Base-by-base conservation (phyloP, 1,140 invertebrate genomes). In the Portunus trituberculatus region DNA sequence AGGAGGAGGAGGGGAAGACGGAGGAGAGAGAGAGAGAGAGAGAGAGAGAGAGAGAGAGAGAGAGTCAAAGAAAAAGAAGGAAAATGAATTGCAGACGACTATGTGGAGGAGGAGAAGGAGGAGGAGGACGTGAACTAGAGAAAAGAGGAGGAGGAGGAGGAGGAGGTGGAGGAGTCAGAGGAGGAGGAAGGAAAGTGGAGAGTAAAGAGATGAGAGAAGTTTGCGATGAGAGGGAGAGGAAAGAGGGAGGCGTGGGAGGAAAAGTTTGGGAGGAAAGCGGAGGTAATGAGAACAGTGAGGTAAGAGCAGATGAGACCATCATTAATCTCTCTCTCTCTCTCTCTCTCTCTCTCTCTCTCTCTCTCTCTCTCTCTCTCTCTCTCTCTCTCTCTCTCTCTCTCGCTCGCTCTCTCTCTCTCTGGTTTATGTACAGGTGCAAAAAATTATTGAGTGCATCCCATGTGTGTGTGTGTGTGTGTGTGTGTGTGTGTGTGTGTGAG, bases 311-410 rank as follows among this genome's bases (percentile, higher is more conserved):
- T 59, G 52, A 59, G 52, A 59, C 52, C 52, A 10, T 25, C 83
- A 86, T 86, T 39, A 90, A 28, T 48, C 31, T 90, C 46, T 48
- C 39, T 90, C 46, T 90, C 46, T 90, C 88, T 90, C 88, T 90
- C 88, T 90, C 31, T 48, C 88, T 90, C 46, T 90, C 31, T 39
- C 88, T 90, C 88, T 45, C 46, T 39, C 88, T 90, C 88, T 90
- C 88, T 90, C 88, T 90, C 88, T 90, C 88, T 90, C 88, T 90
- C 88, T 39, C 31, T 90, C 88, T n/a, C 32, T 45, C 32, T 90
- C 46, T 90, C 32, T 39, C 46, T 91, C 89, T 28, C 16, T 48
- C 29, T 6, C 88, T 46, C 88, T n/a, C 4, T 39, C 0, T 39
- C 6, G 0, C 45, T 90, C 45, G 14, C 29, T 90, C 48, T 52